These are phyloP conservation scores for Danio jaintianensis DNA, from an alignment of 2,797 vertebrate species.

Conservation along the genomic window DNA sequence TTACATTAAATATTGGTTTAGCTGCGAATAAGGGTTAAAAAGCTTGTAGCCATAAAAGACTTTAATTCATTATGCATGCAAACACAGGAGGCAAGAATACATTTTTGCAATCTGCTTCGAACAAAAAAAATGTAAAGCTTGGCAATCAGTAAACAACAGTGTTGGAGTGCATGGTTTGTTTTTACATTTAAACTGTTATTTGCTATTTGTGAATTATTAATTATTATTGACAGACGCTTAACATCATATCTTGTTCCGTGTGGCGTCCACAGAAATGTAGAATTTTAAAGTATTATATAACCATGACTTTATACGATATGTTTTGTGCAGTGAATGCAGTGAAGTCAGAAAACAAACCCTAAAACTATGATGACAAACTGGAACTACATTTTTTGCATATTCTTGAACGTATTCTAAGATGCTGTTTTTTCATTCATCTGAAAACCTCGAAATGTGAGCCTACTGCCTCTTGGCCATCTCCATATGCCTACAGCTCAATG, in stretches of 20 bases:
- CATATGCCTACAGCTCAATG: slow-evolving; percentile 58
- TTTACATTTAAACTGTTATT: no score
- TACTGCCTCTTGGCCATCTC: slow-evolving; percentile 36
- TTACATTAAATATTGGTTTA: not conserved
- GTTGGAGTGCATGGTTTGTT: no score
- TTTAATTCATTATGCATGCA: not conserved
- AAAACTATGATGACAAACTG: no score
- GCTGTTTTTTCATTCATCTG: slow-evolving; percentile 45
- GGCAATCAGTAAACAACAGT: not conserved
- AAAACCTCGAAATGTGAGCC: slow-evolving; percentile 31
- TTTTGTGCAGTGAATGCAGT: not conserved
- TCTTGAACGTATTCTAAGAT: not conserved
- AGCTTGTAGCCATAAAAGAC: not conserved
- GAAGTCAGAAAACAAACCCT: no score
- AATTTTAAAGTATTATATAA: not conserved
- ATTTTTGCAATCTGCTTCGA: not conserved
- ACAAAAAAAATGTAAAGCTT: not conserved
- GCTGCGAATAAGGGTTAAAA: not conserved
- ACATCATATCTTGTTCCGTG: not conserved
- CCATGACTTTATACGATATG: not conserved
- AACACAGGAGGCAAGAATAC: not conserved
- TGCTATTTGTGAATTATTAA: no score
- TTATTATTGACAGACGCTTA: not conserved
- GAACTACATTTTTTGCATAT: no score
- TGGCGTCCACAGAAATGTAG: not conserved